Percentiles rank a stretch among this genome's conserved stretches.
phyloP scores from a whole-genome alignment of 2,888 invertebrate species.

The Pharmacophagus antenor region DNA sequence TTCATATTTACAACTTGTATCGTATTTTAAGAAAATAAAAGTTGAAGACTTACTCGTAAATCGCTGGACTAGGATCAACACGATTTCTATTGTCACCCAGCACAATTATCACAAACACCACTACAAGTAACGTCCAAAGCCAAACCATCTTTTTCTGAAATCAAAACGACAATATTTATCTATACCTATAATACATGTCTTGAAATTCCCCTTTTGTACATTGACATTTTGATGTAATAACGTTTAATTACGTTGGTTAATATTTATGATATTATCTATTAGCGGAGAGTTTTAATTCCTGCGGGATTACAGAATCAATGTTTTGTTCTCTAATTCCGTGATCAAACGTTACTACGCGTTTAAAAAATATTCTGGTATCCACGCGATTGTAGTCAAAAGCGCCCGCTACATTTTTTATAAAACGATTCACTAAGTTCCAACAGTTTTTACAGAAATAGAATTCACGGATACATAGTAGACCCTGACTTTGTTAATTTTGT shows the following conservation, averaged over 20 bases:
- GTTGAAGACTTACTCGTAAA: slow-evolving; percentile 55
- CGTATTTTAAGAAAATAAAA: not conserved
- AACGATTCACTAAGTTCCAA: not conserved
- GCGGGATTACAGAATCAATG: too few species aligned
- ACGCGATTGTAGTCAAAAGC: too few species aligned
- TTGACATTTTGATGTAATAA: too few species aligned
- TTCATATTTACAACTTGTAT: too few species aligned
- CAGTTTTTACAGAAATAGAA: not conserved
- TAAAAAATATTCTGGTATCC: too few species aligned
- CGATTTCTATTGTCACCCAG: slow-evolving; percentile 44
- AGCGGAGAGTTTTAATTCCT: too few species aligned
- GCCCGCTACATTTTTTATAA: not conserved
- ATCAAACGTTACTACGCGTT: too few species aligned
- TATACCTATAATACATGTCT: too few species aligned
- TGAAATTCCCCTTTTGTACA: too few species aligned
- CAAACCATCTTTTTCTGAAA: slow-evolving; percentile 48
- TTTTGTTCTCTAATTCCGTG: too few species aligned
- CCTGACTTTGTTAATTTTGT: not conserved
- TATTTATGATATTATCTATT: too few species aligned
- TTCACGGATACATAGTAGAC: not conserved
- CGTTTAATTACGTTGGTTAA: too few species aligned
- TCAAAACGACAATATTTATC: slow-evolving; percentile 3
- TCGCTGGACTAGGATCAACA: slow-evolving; percentile 42
- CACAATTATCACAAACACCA: slow-evolving; percentile 48
- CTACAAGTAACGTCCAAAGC: slow-evolving; percentile 44